Evolutionary conservation across 2,888 invertebrate genomes (phyloP), one percentile per base, ranked within the genome.

Genomic region (Meandrusa payeni): DNA sequence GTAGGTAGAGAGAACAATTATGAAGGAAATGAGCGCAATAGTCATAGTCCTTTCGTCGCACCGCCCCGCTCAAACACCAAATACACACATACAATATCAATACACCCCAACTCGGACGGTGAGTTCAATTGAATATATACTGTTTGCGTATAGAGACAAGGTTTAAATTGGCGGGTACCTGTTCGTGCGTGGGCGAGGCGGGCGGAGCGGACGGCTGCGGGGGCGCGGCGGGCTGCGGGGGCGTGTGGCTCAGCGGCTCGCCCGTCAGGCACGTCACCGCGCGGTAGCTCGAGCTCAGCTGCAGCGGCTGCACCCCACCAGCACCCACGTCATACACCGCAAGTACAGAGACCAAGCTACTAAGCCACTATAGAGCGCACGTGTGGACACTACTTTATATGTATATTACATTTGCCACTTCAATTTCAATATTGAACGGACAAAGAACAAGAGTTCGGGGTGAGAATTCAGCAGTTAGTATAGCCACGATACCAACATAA

Each of bases 301-400:
- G 80, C 65, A 81, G 66, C 57, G 78, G 72, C 60, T 88, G 79
- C 54, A 76, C 44, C 76, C 72, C 45, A 68, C 74, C 15, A 15
- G 29, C 23, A n/a, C 39, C 28, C 33, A 23, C 24, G 15, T 22
- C 28, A 27, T 24, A 40, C 17, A 19, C 20, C 28, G 13, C 11
- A 20, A 24, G 28, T 38, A 28, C 27, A 38, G 17, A 37, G 28
- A 9, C 13, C 28, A 38, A 22, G 17, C 13, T 31, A n/a, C n/a
- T n/a, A n/a, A n/a, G n/a, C n/a, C n/a, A n/a, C n/a, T n/a, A n/a
- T n/a, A n/a, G n/a, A n/a, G n/a, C n/a, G n/a, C n/a, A n/a, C n/a
- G n/a, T n/a, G n/a, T n/a, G n/a, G n/a, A n/a, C n/a, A n/a, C n/a
- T n/a, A n/a, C n/a, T n/a, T n/a, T n/a, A n/a, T n/a, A n/a, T n/a